Evolutionary conservation across 1,140 invertebrate genomes (phyloP).

Genomic region (Caerostris darwini): DNA sequence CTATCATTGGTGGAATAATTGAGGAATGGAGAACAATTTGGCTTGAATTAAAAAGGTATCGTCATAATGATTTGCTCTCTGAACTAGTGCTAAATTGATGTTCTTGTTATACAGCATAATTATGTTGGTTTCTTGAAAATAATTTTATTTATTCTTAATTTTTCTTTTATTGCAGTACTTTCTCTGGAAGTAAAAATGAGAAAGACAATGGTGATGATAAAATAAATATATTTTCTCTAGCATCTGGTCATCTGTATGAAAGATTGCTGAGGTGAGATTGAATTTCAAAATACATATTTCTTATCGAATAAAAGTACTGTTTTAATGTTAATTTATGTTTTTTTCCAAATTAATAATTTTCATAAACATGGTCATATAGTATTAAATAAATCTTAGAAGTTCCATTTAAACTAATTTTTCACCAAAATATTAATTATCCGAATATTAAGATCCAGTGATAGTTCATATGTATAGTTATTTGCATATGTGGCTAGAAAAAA

Average conservation of each 20-base stretch:
- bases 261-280: constrained; percentile 87
- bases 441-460: no score
- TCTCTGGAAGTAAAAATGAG: constrained; percentile 83
- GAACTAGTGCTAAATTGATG: neutral
- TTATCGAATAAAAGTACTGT: no score
- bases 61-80: constrained; percentile 43
- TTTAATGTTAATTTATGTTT: no score
- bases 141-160: neutral
- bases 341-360: neutral
- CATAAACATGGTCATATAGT: neutral
- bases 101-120: neutral
- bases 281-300: neutral
- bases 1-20: constrained; percentile 79
- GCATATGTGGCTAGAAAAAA: no score
- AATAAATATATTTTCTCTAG: constrained; percentile 99
- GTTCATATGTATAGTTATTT: no score
- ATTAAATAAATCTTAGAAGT: no score
- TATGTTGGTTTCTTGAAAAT: neutral
- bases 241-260: constrained; percentile 99
- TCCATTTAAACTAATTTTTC: no score
- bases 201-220: constrained; percentile 89
- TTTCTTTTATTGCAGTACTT: constrained; percentile 84
- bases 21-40: constrained; percentile 79
- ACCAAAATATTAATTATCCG: no score
- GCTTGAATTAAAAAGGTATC: constrained; percentile 77